Evolutionary conservation across 1,140 invertebrate species (phyloP).

Genomic region (Nasonia giraulti): DNA sequence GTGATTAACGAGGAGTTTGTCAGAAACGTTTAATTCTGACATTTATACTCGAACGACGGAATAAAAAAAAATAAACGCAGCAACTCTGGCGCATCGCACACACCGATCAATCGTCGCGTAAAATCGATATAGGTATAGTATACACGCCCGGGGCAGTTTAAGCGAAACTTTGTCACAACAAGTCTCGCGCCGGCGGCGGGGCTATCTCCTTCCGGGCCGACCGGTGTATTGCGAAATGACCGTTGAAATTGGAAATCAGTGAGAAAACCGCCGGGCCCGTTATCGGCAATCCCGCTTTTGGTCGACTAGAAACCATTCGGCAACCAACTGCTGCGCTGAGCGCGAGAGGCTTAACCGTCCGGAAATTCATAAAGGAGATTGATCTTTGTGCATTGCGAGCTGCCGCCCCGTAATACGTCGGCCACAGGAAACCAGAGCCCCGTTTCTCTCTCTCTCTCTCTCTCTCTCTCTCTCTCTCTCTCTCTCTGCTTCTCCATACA

Average conservation of each 20-base stretch:
- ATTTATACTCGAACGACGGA: not conserved
- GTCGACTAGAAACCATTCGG: constrained; percentile 20
- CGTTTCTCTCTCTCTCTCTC: not conserved
- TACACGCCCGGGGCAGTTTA: not conserved
- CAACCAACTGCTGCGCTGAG: constrained; percentile 35
- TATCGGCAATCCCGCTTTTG: constrained; percentile 37
- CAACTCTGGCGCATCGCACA: too few species aligned
- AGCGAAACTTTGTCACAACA: constrained; percentile 41
- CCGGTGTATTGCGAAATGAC: constrained; percentile 31
- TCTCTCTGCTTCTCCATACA: too few species aligned
- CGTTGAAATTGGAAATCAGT: constrained; percentile 52
- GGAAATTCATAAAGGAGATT: constrained; percentile 60
- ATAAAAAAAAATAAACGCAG: too few species aligned
- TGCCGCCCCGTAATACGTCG: not conserved
- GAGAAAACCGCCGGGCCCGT: constrained; percentile 31
- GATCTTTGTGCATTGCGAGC: constrained; percentile 52
- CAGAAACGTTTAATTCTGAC: not conserved
- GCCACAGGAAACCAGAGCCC: constrained; percentile 27
- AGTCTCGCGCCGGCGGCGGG: not conserved
- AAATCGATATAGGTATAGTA: not conserved
- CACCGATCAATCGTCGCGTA: not conserved
- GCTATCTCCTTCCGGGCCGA: constrained; percentile 11
- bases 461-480: too few species aligned
- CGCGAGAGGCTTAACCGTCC: constrained; percentile 48
- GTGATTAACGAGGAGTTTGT: not conserved